Evolutionary conservation across 2,888 invertebrate species (phyloP).

Genomic region (Hymenopus coronatus): DNA sequence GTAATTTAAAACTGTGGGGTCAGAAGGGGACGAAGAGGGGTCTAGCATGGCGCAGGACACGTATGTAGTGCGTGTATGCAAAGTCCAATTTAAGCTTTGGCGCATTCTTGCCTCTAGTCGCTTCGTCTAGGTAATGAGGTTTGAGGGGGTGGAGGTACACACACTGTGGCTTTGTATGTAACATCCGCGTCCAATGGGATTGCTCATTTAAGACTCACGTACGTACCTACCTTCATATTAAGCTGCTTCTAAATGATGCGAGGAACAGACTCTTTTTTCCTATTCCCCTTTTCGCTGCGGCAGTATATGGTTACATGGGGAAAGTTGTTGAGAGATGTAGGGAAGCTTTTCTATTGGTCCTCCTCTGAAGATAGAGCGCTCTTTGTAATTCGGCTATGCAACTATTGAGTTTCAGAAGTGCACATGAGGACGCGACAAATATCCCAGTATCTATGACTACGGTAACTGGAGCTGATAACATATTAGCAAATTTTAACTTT

Average conservation of each 20-base stretch:
- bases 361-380: neutral
- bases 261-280: neutral
- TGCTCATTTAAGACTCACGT: neutral
- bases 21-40: neutral
- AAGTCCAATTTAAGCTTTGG: conserved; percentile 2
- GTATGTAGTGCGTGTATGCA: neutral
- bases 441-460: too few species aligned
- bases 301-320: neutral
- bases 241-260: neutral
- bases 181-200: neutral
- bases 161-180: neutral
- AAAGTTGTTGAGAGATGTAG: neutral
- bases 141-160: neutral
- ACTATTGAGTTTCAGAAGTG: neutral
- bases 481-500: too few species aligned
- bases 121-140: neutral
- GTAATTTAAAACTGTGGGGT: neutral
- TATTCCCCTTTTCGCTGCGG: neutral
- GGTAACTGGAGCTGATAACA: too few species aligned
- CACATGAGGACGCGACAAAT: too few species aligned
- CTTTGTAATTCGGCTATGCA: neutral
- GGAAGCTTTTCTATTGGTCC: neutral
- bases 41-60: neutral
- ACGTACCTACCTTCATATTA: neutral
- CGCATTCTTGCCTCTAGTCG: conserved; percentile 1